Percentiles rank a stretch among this genome's conserved stretches.
phyloP scores from a whole-genome alignment of 2,888 invertebrate species.

The Rhagonycha lutea region DNA sequence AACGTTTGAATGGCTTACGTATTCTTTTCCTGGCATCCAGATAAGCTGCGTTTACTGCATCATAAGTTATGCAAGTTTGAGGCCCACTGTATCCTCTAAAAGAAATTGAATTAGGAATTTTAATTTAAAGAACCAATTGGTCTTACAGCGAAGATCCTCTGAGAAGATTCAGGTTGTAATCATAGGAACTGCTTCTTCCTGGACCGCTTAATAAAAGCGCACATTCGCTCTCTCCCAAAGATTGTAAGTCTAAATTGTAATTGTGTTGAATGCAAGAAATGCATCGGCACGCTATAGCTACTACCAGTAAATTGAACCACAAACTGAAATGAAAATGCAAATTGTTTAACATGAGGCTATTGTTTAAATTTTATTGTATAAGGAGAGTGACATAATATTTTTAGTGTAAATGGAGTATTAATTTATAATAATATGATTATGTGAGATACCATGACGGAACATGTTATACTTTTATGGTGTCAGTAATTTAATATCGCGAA shows the following conservation, averaged over 20 bases:
- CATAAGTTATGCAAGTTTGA: slow-evolving; percentile 85
- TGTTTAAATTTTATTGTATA: neutral
- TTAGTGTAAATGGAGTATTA: slow-evolving; percentile 1
- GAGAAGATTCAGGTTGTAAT: slow-evolving; percentile 83
- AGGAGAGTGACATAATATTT: neutral
- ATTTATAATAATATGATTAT: neutral
- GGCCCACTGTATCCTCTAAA: slow-evolving; percentile 71
- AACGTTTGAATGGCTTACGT: slow-evolving; percentile 66
- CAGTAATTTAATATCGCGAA: slow-evolving; percentile 9
- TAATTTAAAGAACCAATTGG: neutral
- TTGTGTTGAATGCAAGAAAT: slow-evolving; percentile 46
- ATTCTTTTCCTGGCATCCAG: slow-evolving; percentile 85
- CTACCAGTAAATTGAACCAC: slow-evolving; percentile 24
- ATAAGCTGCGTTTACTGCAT: slow-evolving; percentile 87
- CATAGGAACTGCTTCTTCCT: slow-evolving; percentile 79
- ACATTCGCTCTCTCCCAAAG: slow-evolving; percentile 62
- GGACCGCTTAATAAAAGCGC: slow-evolving; percentile 78
- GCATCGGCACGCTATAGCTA: slow-evolving; percentile 12
- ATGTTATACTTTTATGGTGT: neutral
- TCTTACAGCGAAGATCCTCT: slow-evolving; percentile 76
- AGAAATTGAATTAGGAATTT: slow-evolving; percentile 46
- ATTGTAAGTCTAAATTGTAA: slow-evolving; percentile 45
- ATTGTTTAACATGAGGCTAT: neutral
- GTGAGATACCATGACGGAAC: slow-evolving; percentile 5
- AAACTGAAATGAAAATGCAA: slow-evolving; percentile 23